Conservation (phyloP, 2,888 invertebrate species). For the Rotaria socialis region DNA sequence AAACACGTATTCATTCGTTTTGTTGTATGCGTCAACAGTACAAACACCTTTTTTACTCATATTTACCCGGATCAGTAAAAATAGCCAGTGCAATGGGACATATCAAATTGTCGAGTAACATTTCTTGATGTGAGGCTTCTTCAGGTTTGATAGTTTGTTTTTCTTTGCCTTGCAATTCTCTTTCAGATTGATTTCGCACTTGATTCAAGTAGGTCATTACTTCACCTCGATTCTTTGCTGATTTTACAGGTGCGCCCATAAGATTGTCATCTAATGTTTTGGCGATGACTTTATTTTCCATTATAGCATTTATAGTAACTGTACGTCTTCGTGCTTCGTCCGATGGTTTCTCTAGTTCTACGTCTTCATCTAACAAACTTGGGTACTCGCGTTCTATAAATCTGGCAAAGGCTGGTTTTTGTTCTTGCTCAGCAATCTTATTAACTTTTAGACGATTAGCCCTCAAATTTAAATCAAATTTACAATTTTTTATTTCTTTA, state of each 20-base stretch:
- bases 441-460: not conserved
- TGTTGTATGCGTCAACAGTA: no score
- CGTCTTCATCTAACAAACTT: not conserved
- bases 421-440: not conserved
- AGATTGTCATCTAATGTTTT: not conserved
- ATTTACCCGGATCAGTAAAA: not conserved
- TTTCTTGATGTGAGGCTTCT: not conserved
- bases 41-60: no score
- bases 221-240: not conserved
- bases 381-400: not conserved
- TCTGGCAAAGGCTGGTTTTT: not conserved
- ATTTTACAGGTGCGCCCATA: not conserved
- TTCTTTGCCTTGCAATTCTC: not conserved
- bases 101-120: not conserved
- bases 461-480: not conserved
- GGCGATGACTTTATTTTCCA: not conserved
- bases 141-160: not conserved
- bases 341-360: not conserved
- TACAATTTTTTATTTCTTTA: not conserved
- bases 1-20: no score
- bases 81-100: not conserved
- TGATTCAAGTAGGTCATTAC: not conserved
- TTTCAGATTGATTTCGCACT: not conserved
- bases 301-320: not conserved
- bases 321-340: not conserved